Conservation (phyloP, 2,113 vertebrate genomes). For the Scolopax mira region DNA sequence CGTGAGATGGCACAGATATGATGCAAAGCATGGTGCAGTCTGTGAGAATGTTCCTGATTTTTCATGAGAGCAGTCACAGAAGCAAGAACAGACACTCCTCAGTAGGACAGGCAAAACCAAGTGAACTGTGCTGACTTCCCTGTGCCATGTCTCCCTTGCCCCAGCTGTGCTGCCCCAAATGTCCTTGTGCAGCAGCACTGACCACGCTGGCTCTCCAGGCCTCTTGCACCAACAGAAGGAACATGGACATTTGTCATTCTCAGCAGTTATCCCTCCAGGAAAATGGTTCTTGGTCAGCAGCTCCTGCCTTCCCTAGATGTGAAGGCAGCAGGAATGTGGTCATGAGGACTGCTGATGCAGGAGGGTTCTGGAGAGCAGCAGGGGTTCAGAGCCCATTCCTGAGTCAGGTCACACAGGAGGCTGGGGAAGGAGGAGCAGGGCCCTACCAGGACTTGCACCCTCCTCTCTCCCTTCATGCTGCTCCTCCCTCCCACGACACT, state of each 20-base stretch:
- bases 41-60: not conserved
- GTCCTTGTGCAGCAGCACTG: not conserved
- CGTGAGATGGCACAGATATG: not conserved
- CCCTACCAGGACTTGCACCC: not conserved
- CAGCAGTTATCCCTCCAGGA: not conserved
- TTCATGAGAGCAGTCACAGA: not conserved
- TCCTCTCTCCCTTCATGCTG: not conserved
- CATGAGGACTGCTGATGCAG: not conserved
- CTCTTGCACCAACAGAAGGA: not conserved
- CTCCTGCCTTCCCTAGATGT: not conserved
- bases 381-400: not conserved
- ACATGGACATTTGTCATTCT: not conserved
- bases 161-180: not conserved
- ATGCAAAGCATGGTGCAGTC: fast-evolving
- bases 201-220: not conserved
- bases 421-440: not conserved
- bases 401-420: not conserved
- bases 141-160: not conserved
- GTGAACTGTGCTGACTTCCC: not conserved
- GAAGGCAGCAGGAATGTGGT: not conserved
- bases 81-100: not conserved
- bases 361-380: not conserved
- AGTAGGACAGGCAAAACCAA: not conserved
- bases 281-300: not conserved
- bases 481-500: not conserved